Evolutionary conservation across 2,888 invertebrate species (phyloP), one percentile per base, ranked within the genome.

Genomic region (Acleris sparsana): DNA sequence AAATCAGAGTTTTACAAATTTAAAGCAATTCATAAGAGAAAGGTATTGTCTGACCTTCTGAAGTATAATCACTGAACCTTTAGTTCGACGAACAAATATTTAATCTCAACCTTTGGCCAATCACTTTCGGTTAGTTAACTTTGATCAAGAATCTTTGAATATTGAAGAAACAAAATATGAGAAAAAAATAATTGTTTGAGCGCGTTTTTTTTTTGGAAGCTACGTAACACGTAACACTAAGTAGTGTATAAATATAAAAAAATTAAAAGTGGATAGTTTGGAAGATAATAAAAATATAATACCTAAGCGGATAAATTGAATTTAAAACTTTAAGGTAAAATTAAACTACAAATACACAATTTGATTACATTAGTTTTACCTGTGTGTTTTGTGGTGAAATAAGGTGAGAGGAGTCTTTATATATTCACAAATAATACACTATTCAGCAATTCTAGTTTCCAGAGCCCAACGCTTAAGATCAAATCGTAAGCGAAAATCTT

Each of bases 11-110:
- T 53, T 20, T 13, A 33, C 18, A 6, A 53, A 39, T 17, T 53
- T 18, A 13, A 53, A 53, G 13, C 18, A 17, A 11, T 53, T 17
- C 17, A 33, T 5, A 11, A 18, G 11, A 18, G n/a, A 53, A 53
- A 17, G 53, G 53, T 53, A 11, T 29, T 33, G 13, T 46, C 46
- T 33, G 33, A 53, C 53, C 33, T 53, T 33, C 46, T 17, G n/a
- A 46, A 46, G 46, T 46, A 46, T 46, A 46, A 46, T 17, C 46
- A n/a, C 17, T 46, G 17, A 46, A 46, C 16, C 46, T n/a, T n/a
- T n/a, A 46, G 46, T 46, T 46, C 46, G 46, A 7, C 5, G 17
- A 7, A 46, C 17, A 46, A 46, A 46, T 46, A 46, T 46, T 17
- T 46, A 46, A 17, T 17, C 17, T 46, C 46, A 46, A 46, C 46